Conservation (phyloP, 2,797 vertebrate species). For the Oceanodroma leucorhoa region DNA sequence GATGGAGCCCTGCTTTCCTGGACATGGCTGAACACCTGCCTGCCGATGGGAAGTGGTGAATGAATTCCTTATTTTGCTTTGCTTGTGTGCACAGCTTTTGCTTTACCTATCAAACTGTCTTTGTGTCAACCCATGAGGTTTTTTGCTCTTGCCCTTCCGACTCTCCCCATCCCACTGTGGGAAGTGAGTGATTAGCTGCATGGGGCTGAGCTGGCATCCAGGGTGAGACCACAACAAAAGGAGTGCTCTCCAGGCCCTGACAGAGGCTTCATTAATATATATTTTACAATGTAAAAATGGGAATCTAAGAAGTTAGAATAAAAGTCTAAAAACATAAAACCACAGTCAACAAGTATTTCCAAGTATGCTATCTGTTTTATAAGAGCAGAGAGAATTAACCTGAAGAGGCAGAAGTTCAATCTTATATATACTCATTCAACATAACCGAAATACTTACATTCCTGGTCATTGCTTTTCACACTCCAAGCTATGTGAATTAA, state of each 20-base stretch:
- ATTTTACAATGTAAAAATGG: not conserved
- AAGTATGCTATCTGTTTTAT: not conserved
- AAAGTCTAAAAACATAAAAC: not conserved
- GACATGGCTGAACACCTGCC: not conserved
- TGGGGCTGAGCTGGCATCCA: not conserved
- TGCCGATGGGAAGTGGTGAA: not conserved
- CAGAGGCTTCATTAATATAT: not conserved
- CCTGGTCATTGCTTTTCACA: not conserved
- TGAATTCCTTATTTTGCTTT: not conserved
- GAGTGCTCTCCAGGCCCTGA: not conserved
- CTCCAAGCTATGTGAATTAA: not conserved
- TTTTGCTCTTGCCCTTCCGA: not conserved
- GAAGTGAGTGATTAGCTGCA: accelerated
- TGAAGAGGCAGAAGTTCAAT: not conserved
- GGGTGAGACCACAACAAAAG: not conserved
- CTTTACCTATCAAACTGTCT: not conserved
- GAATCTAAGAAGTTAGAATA: not conserved
- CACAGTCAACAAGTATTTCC: not conserved
- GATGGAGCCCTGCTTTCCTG: not conserved
- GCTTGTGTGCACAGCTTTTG: accelerated
- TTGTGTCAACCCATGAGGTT: not conserved
- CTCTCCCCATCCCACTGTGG: not conserved
- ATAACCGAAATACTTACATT: not conserved
- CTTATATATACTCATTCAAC: not conserved
- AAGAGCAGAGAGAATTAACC: not conserved